Evolutionary conservation across 2,888 invertebrate species (phyloP), one percentile per base, ranked within the genome.

Genomic region (Cerceris rybyensis): DNA sequence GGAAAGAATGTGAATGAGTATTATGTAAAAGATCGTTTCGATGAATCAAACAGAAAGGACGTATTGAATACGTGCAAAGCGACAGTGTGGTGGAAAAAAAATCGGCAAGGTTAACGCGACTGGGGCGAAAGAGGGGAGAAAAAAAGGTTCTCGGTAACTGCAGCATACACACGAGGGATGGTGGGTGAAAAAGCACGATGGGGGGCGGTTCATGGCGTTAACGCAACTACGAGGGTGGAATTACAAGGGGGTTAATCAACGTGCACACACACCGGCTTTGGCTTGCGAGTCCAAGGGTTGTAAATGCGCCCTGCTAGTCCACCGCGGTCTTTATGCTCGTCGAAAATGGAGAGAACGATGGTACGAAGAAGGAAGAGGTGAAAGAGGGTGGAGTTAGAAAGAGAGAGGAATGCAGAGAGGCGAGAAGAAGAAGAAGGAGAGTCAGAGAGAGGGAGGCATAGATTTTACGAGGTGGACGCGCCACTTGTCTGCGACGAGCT

Each of bases 231-330:
- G 82, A 85, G 84, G 85, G 84, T 87, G 88, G 86, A 87, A 88
- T 87, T 88, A 88, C 87, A 87, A 87, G 79, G 78, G 81, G 87
- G 87, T 85, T 87, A 87, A 87, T 87, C 88, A 87, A 87, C 86
- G 81, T 70, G 72, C 85, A 57, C 54, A 64, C 58, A 61, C 58
- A 55, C 71, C n/a, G 69, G 72, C 74, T 69, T 75, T 75, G 63
- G 69, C 79, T 81, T 75, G 72, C 81, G 75, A 79, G 77, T 76
- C 75, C 75, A 61, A 69, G 76, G 73, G 75, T 74, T 78, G 78
- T 76, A 82, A 80, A 80, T 70, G 80, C 73, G 63, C 16, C n/a
- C 70, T 52, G 65, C 66, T 60, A 52, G 81, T 60, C 75, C 68
- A 55, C 55, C 64, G 63, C 59, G 81, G 82, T 78, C 66, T 80